These are phyloP conservation scores for Chaenogobius annularis DNA, from an alignment of 2,113 vertebrate genomes.

Conservation along the genomic window DNA sequence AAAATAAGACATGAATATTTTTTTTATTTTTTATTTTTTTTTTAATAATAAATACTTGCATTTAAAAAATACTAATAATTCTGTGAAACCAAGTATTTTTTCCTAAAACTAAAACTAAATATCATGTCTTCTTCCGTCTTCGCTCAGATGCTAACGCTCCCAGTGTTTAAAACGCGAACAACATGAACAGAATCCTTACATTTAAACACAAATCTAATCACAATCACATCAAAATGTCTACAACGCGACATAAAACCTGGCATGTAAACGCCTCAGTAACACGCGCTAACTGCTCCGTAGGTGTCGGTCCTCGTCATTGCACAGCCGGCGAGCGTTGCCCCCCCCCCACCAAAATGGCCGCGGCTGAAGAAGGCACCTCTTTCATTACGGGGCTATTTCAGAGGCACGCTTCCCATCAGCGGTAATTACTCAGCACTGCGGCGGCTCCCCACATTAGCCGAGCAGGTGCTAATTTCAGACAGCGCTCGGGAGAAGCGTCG, in stretches of 20 bases:
- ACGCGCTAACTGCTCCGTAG: neutral
- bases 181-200: too few relatives aligned
- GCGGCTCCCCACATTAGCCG: neutral
- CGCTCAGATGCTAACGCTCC: too few relatives aligned
- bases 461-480: constrained; percentile 5
- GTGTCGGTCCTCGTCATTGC: neutral
- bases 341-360: neutral
- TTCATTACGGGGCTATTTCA: constrained; percentile 5
- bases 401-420: neutral
- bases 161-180: too few relatives aligned
- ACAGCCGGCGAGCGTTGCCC: neutral
- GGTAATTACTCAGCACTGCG: constrained; percentile 6
- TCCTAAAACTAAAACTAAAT: too few relatives aligned
- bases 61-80: too few relatives aligned
- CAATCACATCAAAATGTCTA: neutral
- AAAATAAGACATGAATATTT: too few relatives aligned
- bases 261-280: too few relatives aligned
- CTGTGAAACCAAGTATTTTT: too few relatives aligned
- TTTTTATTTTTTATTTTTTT: too few relatives aligned
- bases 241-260: neutral
- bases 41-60: too few relatives aligned
- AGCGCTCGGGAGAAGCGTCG: neutral
- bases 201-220: too few relatives aligned
- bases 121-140: too few relatives aligned
- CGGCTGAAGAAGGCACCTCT: neutral